Percentiles rank a stretch among this genome's conserved stretches.
Conservation (phyloP, 2,113 vertebrate species). For the Petroica traversi region DNA sequence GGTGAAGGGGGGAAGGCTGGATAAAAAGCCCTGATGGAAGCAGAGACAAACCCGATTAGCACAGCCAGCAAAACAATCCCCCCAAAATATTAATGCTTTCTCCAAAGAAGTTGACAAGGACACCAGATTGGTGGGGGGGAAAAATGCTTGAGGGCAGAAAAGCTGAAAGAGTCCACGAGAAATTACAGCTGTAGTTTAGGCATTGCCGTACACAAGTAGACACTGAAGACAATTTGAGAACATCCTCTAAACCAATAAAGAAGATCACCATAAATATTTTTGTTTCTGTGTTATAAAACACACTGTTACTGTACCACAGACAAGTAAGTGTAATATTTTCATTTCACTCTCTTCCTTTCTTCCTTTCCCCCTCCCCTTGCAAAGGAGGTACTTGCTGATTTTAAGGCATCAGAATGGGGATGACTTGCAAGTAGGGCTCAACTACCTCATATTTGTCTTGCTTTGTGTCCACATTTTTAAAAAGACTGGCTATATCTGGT, state of each 20-base stretch:
- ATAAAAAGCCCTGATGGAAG: slow-evolving; percentile 70
- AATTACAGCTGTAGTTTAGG: background rate
- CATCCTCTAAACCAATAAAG: background rate
- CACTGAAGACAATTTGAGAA: background rate
- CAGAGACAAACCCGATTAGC: slow-evolving; percentile 67
- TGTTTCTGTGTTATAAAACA: background rate
- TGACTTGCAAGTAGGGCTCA: background rate
- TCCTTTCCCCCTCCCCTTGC: background rate
- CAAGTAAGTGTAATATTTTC: background rate
- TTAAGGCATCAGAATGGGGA: background rate
- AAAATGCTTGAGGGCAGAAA: background rate
- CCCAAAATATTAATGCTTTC: slow-evolving; percentile 37
- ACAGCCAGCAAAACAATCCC: slow-evolving; percentile 65
- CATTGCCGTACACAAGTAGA: background rate
- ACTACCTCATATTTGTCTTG: background rate
- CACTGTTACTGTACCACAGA: background rate
- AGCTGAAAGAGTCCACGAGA: background rate
- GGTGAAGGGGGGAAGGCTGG: background rate
- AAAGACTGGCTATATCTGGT: background rate
- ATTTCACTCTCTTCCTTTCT: background rate
- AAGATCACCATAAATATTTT: background rate
- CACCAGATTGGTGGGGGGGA: background rate
- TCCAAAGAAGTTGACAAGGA: slow-evolving; percentile 53
- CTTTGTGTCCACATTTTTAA: background rate
- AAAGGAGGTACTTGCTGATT: background rate